Evolutionary conservation across 2,797 vertebrate genomes (phyloP).

Genomic region (Spinibarbus caldwelli): DNA sequence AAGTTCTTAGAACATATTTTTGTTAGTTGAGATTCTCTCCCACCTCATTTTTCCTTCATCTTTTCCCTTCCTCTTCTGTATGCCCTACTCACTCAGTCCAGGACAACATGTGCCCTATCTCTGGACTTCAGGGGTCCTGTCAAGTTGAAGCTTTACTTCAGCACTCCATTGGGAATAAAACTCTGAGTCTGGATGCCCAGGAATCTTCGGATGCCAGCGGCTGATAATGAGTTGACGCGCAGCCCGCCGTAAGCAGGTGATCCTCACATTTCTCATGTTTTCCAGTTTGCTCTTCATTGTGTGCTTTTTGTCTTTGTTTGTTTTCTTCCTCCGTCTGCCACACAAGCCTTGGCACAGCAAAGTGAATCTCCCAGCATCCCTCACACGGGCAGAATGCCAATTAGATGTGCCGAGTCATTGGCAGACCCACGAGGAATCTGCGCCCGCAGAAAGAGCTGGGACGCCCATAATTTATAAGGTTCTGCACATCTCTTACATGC

Average conservation of each 20-base stretch:
- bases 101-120: conserved; percentile 18
- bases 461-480: neutral
- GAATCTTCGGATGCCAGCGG: neutral
- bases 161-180: neutral
- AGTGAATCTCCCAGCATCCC: conserved; percentile 56
- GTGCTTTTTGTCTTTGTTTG: conserved; percentile 20
- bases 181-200: neutral
- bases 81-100: conserved; percentile 36
- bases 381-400: conserved; percentile 64
- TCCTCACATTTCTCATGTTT: conserved; percentile 20
- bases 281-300: conserved; percentile 22
- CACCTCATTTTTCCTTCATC: conserved; percentile 63
- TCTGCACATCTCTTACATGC: neutral
- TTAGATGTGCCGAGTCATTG: conserved; percentile 61
- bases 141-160: neutral
- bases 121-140: conserved; percentile 6
- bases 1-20: conserved; percentile 48
- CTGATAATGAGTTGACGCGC: conserved; percentile 4
- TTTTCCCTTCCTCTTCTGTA: conserved; percentile 57
- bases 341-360: conserved; percentile 61
- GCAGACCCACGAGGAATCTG: conserved; percentile 2
- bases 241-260: conserved; percentile 13
- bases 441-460: neutral
- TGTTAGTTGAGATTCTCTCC: too few relatives aligned
- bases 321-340: conserved; percentile 21